These are phyloP conservation scores for Spodoptera picta DNA, from an alignment of 2,888 invertebrate genomes.

Conservation along the genomic window DNA sequence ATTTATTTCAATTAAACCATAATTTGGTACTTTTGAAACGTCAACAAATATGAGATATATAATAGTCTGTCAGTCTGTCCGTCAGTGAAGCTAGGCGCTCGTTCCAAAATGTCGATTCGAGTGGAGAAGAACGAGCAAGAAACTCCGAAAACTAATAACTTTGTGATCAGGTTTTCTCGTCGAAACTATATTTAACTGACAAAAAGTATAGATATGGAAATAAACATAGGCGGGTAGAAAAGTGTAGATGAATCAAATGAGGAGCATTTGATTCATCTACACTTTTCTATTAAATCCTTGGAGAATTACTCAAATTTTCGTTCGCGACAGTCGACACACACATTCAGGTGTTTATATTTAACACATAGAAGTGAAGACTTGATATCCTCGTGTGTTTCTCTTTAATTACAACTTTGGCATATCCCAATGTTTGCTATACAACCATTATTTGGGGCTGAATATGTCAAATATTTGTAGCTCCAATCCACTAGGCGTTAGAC, in stretches of 20 bases:
- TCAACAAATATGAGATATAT: no score
- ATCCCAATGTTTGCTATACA: slow-evolving; percentile 26
- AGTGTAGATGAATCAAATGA: no score
- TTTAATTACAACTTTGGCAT: slow-evolving; percentile 39
- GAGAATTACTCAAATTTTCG: slow-evolving; percentile 22
- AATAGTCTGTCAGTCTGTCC: no score
- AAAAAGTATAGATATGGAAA: background rate
- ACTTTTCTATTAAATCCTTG: background rate
- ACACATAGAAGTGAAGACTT: slow-evolving; percentile 18
- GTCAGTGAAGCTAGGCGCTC: no score
- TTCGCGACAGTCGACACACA: background rate
- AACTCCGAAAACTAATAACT: no score
- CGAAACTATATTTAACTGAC: no score
- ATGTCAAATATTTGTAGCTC: slow-evolving; percentile 37
- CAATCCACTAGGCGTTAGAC: background rate
- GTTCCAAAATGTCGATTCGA: no score
- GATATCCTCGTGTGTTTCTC: slow-evolving; percentile 40
- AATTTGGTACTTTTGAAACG: no score
- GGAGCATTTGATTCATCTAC: background rate
- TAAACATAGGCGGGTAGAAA: background rate
- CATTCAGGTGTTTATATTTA: slow-evolving; percentile 20
- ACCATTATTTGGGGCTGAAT: slow-evolving; percentile 20
- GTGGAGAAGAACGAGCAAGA: no score
- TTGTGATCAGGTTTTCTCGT: no score
- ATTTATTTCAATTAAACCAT: no score